Evolutionary conservation across 1,140 invertebrate species (phyloP).

Genomic region (Magallana gigas): DNA sequence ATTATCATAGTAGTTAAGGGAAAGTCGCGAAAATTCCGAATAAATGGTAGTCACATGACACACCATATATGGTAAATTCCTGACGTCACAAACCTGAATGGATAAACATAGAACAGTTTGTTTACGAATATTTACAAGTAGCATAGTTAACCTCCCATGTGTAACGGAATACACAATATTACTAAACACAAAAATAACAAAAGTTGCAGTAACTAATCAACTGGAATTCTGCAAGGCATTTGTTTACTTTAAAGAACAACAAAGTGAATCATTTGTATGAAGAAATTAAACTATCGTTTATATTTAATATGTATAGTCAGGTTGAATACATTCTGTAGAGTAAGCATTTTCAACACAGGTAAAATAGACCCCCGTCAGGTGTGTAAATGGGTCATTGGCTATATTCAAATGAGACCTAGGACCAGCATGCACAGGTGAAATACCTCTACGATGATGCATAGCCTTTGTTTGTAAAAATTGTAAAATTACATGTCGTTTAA

Average conservation of each 20-base stretch:
- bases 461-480: constrained; percentile 18
- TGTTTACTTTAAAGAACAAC: background rate
- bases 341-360: constrained; percentile 35
- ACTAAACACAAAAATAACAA: constrained; percentile 24
- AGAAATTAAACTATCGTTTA: background rate
- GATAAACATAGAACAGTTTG: constrained; percentile 43
- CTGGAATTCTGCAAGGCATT: background rate
- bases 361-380: constrained; percentile 10
- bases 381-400: constrained; percentile 35
- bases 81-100: constrained; percentile 42
- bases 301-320: background rate
- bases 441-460: constrained; percentile 24
- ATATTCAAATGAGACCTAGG: constrained; percentile 28
- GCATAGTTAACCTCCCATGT: constrained; percentile 32
- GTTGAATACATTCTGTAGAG: background rate
- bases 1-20: background rate
- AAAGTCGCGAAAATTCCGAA: constrained; percentile 10
- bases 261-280: background rate
- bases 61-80: constrained; percentile 38
- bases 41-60: background rate
- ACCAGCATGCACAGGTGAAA: constrained; percentile 27
- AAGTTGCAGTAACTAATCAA: background rate
- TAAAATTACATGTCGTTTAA: constrained; percentile 32
- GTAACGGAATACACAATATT: constrained; percentile 14
- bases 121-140: constrained; percentile 42